Evolutionary conservation across 2,797 vertebrate species (phyloP), one percentile per base, ranked within the genome.

Genomic region (Buphagus erythrorhynchus): DNA sequence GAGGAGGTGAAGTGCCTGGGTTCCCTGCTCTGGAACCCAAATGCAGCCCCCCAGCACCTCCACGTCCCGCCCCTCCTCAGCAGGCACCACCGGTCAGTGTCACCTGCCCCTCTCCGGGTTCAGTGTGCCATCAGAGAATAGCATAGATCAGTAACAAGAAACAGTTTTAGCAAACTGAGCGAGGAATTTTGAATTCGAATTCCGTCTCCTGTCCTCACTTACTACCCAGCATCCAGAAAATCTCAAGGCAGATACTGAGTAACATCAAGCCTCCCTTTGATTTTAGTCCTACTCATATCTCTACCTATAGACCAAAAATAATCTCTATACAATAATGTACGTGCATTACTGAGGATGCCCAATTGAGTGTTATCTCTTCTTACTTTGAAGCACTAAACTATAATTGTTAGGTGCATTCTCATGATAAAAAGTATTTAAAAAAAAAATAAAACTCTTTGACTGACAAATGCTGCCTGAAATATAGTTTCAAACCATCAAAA

Each of bases 1-100:
- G 65, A 59, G 55, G 52, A 73, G 67, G 38, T 25, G 51, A 84
- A 75, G 45, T 5, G 26, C 38, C 57, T 48, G 48, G 43, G 2
- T 18, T 28, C 17, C 9, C 25, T 63, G 45, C 67, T 35, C 12
- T 4, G 42, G 63, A 48, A 24, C 5, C 6, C 76, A 29, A 45
- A 28, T 2, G 8, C 48, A 45, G 48, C 19, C 24, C 35, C 57
- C 7, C 36, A 51, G 55, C 54, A 13, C 12, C 6, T 22, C 9
- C 2, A 11, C 10, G 49, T 51, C 16, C 26, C 11, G 49, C 28
- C 49, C 20, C 16, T 62, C 20, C 52, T 21, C 8, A 10, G 29
- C 2, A 0, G n/a, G 26, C 43, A 13, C 14, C 14, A 7, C 20
- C 1, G 20, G 33, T 2, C 43, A 8, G 69, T 1, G 0, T 5